These are phyloP conservation scores for Sarcophaga peregrina DNA, from an alignment of 1,140 invertebrate species.

Conservation along the genomic window DNA sequence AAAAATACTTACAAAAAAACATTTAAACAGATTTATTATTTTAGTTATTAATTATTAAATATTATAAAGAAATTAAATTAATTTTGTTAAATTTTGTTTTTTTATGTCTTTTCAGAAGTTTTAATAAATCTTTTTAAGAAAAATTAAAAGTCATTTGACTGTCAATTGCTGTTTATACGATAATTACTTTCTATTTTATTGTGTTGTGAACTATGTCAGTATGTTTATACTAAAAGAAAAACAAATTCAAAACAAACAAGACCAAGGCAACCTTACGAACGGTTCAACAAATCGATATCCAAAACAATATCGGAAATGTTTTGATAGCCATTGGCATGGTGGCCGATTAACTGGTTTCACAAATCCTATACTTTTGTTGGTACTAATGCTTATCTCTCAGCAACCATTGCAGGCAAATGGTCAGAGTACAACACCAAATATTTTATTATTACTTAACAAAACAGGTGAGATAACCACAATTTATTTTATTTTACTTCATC, in stretches of 20 bases:
- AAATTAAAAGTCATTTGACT: not conserved
- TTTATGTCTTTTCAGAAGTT: constrained; percentile 2
- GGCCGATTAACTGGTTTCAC: not conserved
- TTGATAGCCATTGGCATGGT: not conserved
- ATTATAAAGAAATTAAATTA: not conserved
- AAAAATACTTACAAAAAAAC: not conserved
- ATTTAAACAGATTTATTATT: not conserved
- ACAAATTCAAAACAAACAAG: not conserved
- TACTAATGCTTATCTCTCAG: not conserved
- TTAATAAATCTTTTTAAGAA: not conserved
- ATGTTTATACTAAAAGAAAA: not conserved
- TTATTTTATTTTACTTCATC: not conserved
- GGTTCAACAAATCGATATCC: too few relatives aligned
- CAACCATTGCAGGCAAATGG: not conserved
- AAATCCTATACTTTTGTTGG: not conserved
- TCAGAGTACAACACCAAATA: not conserved
- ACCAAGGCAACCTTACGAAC: not conserved
- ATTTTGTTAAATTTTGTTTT: not conserved
- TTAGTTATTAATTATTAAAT: not conserved
- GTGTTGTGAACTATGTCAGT: not conserved
- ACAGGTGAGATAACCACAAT: not conserved
- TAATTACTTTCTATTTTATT: not conserved
- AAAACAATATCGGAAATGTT: not conserved
- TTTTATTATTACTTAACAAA: constrained; percentile 15
- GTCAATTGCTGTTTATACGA: not conserved